Conservation (phyloP, 2,113 vertebrate species). For the Poicephalus gulielmi region DNA sequence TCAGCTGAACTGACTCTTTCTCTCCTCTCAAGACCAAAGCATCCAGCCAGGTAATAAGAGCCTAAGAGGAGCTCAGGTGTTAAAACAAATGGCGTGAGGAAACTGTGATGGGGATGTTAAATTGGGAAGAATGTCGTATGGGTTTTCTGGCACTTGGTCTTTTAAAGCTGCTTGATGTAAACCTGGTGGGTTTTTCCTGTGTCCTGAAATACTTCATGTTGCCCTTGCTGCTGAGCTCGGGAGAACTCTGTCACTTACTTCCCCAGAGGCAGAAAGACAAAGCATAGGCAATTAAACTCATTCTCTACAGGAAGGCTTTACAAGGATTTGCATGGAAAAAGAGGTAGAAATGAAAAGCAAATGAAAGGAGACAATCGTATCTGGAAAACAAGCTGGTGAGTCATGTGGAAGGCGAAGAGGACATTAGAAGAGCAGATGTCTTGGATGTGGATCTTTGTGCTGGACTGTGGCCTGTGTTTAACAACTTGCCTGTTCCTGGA, state of each 20-base stretch:
- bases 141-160: not conserved
- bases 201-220: not conserved
- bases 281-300: not conserved
- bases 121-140: rapidly evolving
- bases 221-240: not conserved
- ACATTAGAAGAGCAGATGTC: not conserved
- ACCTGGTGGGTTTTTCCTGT: not conserved
- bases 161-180: not conserved
- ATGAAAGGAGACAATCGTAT: not conserved
- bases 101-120: not conserved
- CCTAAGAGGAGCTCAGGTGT: not conserved
- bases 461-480: not conserved
- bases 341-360: not conserved
- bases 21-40: not conserved
- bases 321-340: not conserved
- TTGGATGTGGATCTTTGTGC: not conserved
- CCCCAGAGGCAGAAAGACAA: not conserved
- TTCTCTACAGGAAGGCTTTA: not conserved
- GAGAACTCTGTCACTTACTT: not conserved
- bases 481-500: not conserved
- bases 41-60: not conserved
- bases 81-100: not conserved
- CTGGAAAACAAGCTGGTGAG: not conserved
- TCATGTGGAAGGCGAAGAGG: not conserved
- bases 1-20: not conserved